Base-by-base conservation (phyloP, 2,888 invertebrate genomes). In the Eupithecia pulchellata region DNA sequence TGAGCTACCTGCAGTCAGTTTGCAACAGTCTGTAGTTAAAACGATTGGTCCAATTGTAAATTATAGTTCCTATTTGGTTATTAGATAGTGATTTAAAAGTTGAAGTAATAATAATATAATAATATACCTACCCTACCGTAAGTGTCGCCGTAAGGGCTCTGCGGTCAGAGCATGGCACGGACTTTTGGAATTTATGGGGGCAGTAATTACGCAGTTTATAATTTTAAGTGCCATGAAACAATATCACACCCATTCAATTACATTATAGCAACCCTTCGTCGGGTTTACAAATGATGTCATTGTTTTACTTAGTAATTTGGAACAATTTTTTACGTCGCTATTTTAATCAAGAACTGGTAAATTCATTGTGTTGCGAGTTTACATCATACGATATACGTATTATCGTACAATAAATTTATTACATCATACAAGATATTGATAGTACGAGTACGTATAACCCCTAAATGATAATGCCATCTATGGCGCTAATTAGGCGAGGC, bases 231-330 rank as follows among this genome's bases (percentile, higher is more conserved):
- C 61, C 20, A 34, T 61, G 34, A 61, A 61, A 60, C n/a, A 60
- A 60, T 60, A 61, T 61, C 61, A 61, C 61, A 34, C 34, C 61
- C 25, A 34, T 20, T 61, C 61, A 61, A 61, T 60, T 60, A 60
- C 58, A 60, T 60, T 60, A 60, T 20, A 60, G 11, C 29, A 60
- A 30, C 58, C 57, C 58, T 60, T 60, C 30, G 58, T 60, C 58
- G 30, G 30, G 6, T 52, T 52, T 52, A 25, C 20, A 52, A 52
- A 20, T 52, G 25, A 52, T 52, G 52, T 57, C 27, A 57, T 29
- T 57, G 29, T 30, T 29, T 27, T 57, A 57, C 29, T 57, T 17
- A 29, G 25, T 13, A 13, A 52, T 25, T 52, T 25, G 11, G 52
- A 25, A 20, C 25, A 52, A 4, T 52, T 52, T 52, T 25, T 25